phyloP scores from a whole-genome alignment of 2,113 vertebrate genomes.

The Excalfactoria chinensis region DNA sequence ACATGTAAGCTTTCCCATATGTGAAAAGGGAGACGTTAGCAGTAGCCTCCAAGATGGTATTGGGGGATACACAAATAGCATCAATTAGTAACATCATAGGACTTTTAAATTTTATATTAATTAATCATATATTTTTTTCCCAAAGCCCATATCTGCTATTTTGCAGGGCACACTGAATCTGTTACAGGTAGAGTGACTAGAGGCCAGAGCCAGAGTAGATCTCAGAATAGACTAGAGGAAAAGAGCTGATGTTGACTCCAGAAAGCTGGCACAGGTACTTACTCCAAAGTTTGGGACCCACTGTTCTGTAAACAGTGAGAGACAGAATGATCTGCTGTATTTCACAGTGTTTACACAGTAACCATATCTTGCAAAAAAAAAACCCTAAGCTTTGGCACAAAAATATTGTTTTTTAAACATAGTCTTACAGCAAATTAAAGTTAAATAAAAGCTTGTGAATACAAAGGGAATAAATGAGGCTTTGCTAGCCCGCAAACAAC shows the following conservation, averaged over 20 bases:
- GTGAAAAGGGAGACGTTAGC: not conserved
- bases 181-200: not conserved
- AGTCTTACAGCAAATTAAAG: not conserved
- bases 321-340: not conserved
- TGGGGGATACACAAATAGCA: not conserved
- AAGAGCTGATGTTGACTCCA: not conserved
- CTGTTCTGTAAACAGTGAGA: not conserved
- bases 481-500: not conserved
- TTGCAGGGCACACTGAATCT: not conserved
- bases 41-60: not conserved
- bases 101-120: not conserved
- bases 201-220: not conserved
- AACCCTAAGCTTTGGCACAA: not conserved
- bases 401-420: not conserved
- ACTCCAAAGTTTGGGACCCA: not conserved
- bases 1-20: not conserved
- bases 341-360: not conserved
- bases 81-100: not conserved
- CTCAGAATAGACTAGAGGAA: not conserved
- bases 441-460: constrained; percentile 1
- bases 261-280: not conserved
- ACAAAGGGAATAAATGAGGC: not conserved
- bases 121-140: not conserved
- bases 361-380: not conserved
- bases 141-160: not conserved